A percentile compares a stretch with the other conserved stretches of the same genome.
phyloP scores from a whole-genome alignment of 2,888 invertebrate species.

The Hemicrepidius hirtus region DNA sequence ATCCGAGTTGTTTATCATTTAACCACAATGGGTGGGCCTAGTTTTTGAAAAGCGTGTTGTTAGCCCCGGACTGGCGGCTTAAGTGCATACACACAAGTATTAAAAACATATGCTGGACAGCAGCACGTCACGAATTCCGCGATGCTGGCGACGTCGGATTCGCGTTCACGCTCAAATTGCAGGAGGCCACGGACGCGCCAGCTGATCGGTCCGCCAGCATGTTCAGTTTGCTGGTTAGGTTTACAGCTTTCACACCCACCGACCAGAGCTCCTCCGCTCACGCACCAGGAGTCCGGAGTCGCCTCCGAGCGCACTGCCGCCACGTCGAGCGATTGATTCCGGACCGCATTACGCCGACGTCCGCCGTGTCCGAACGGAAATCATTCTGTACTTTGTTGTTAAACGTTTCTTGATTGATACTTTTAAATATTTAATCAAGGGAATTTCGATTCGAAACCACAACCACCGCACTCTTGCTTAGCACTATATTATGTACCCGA shows the following conservation, averaged over 20 bases:
- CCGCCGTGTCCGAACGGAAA: slow-evolving; percentile 38
- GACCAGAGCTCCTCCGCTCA: slow-evolving; percentile 50
- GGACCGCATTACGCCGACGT: slow-evolving; percentile 50
- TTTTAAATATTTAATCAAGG: slow-evolving; percentile 23
- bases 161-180: slow-evolving; percentile 53
- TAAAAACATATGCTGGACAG: slow-evolving; percentile 55
- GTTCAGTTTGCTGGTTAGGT: slow-evolving; percentile 44
- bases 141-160: slow-evolving; percentile 57
- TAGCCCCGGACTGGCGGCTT: slow-evolving; percentile 46
- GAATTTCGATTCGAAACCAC: slow-evolving; percentile 10
- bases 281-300: slow-evolving; percentile 53
- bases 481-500: slow-evolving; percentile 26
- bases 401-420: slow-evolving; percentile 10
- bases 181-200: slow-evolving; percentile 49
- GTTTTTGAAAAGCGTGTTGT: slow-evolving; percentile 45
- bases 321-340: slow-evolving; percentile 53
- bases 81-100: slow-evolving; percentile 50
- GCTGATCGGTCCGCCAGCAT: slow-evolving; percentile 54
- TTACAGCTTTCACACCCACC: slow-evolving; percentile 47
- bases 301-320: slow-evolving; percentile 49
- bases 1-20: slow-evolving; percentile 68
- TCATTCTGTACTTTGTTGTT: slow-evolving; percentile 27
- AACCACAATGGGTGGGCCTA: slow-evolving; percentile 53
- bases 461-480: slow-evolving; percentile 15
- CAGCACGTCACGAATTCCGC: slow-evolving; percentile 56